Conservation (phyloP, 92 coral and sea anemone species). For the Porites cylindrica region DNA sequence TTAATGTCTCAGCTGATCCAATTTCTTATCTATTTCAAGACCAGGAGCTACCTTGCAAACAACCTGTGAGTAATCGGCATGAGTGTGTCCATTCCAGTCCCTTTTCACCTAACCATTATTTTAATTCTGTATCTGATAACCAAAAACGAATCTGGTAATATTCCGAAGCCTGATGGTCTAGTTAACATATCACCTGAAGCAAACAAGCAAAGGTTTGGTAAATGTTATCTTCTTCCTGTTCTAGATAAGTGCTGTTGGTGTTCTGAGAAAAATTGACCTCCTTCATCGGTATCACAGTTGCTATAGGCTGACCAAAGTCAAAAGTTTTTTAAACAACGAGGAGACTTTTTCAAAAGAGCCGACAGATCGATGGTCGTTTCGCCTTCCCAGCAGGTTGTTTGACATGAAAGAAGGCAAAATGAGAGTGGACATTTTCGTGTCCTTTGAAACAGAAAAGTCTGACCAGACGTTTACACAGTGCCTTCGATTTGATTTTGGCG, state of each 20-base stretch:
- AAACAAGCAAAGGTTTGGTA: not conserved
- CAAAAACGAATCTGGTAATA: too few relatives aligned
- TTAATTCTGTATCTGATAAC: too few relatives aligned
- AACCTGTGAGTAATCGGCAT: too few relatives aligned
- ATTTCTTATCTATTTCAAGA: too few relatives aligned
- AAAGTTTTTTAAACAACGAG: not conserved
- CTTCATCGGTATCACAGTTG: conserved; percentile 36
- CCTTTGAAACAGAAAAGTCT: conserved; percentile 38
- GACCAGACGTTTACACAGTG: conserved; percentile 63
- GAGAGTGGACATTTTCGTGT: conserved; percentile 31
- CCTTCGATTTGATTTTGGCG: conserved; percentile 73
- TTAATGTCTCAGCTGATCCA: too few relatives aligned
- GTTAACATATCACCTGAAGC: too few relatives aligned
- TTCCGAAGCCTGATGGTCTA: too few relatives aligned
- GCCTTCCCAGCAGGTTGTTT: not conserved
- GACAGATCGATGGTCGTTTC: not conserved
- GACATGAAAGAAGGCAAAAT: not conserved
- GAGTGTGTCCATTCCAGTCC: too few relatives aligned
- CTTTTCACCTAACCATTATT: too few relatives aligned
- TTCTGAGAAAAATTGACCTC: conserved; percentile 12
- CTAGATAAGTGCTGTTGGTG: conserved; percentile 37
- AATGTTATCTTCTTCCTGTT: not conserved
- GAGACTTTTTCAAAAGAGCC: not conserved
- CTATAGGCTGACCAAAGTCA: conserved; percentile 27
- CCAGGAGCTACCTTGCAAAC: too few relatives aligned